Evolutionary conservation across 1,140 invertebrate genomes (phyloP), one percentile per base, ranked within the genome.

Genomic region (Portunus trituberculatus): DNA sequence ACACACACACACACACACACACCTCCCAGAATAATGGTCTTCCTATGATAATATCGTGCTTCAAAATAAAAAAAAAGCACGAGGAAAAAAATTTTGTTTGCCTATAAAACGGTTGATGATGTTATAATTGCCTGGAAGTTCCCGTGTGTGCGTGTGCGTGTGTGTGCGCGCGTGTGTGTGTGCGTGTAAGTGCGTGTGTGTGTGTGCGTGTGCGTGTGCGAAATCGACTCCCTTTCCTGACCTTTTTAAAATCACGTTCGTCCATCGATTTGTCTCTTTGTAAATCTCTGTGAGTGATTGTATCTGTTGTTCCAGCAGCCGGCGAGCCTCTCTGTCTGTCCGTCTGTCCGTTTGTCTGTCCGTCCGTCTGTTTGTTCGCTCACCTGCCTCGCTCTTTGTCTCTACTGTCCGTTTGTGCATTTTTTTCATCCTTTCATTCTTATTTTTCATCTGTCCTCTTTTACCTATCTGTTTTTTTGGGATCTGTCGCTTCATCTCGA

Each of bases 1-100:
- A 86, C 84, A 86, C 84, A 86, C 84, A 86, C 84, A 59, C 52
- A 59, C 52, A 59, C 52, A 59, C 52, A 59, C 52, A 59, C 52
- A 86, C 84, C 84, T 7, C 84, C 0, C 67, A 76, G 1, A 76
- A n/a, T 76, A 76, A 76, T 8, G 6, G 67, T 76, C 20, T n/a
- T 76, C 1, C 20, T 20, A 76, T 76, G 20, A 7, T 76, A 76
- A n/a, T n/a, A 25, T 32, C 20, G 31, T 88, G 86, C 12, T 7
- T 88, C 4, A 20, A 59, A 14, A 59, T 14, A 59, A 59, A 59
- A 59, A 59, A 59, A 59, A 59, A 59, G 12, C 12, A 59, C 52
- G 52, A 59, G 52, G 52, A 59, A 59, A 59, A 52, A 59, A 59
- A 59, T 29, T 29, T 12, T 31, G 84, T 29, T 86, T 86, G 84